Base-by-base conservation (phyloP, 2,888 invertebrate genomes). In the Orthosia cruda region DNA sequence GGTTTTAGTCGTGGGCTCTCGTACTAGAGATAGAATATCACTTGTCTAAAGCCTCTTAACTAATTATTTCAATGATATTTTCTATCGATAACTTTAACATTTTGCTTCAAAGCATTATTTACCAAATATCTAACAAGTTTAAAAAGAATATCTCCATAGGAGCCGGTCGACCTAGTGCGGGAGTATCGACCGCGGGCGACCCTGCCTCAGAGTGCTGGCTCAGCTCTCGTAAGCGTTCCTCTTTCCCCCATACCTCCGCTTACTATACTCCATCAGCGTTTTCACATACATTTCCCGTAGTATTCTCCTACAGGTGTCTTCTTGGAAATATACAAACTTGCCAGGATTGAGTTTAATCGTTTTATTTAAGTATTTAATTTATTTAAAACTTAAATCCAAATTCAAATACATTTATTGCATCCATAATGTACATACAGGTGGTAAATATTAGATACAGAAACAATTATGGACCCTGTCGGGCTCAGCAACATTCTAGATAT, bases 161-260 rank as follows among this genome's bases (percentile, higher is more conserved):
- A 78, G 75, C 55, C 68, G 72, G 52, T 64, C 88, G 90, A 89
- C 89, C 88, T 88, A 89, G 87, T 87, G 81, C 82, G 87, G 84
- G 88, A 85, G 89, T 91, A 91, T 91, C 91, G 91, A 91, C 91
- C 91, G 90, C 76, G 59, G 78, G 82, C 87, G 90, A 85, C 89
- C 88, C 89, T 86, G 87, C 84, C 78, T 78, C 62, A 69, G 76
- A 80, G 75, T 87, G 89, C 89, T 88, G 86, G 83, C 88, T 89
- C 89, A 89, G 90, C 88, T 70, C 70, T 69, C 64, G 86, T 85
- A 83, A 83, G 84, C 89, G 82, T 79, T 81, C 75, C 76, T 73
- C 80, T 71, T 78, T 54, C 75, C 78, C 74, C 74, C 45, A 54
- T 26, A 80, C 75, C 72, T 80, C 54, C 81, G 76, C 81, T 70